These are phyloP conservation scores for Acrocephalus kingi DNA, from an alignment of 2,113 vertebrate species.

Conservation along the genomic window DNA sequence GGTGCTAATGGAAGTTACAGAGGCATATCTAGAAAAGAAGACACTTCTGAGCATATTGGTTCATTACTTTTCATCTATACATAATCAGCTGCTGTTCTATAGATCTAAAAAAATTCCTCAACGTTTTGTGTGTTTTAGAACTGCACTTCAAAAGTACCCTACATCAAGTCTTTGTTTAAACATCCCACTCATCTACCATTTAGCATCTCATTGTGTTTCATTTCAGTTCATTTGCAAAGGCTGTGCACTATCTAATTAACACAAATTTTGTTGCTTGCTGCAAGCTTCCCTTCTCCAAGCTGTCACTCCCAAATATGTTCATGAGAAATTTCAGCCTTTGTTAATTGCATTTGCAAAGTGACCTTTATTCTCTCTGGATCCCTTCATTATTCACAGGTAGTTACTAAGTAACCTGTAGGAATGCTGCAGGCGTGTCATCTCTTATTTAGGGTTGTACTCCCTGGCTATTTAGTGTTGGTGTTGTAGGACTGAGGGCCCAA, in stretches of 20 bases:
- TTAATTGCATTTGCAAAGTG: slow-evolving; percentile 7
- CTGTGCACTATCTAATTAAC: neutral
- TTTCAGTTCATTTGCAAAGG: slow-evolving; percentile 27
- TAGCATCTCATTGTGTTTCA: slow-evolving; percentile 3
- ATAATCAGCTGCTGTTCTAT: slow-evolving; percentile 5
- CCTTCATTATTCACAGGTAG: slow-evolving; percentile 35
- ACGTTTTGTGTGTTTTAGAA: neutral
- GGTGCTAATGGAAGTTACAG: slow-evolving; percentile 31
- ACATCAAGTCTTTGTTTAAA: slow-evolving; percentile 30
- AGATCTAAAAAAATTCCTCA: slow-evolving; percentile 9
- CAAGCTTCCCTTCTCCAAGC: neutral
- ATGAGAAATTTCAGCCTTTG: neutral
- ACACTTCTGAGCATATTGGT: neutral
- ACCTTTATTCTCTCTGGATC: slow-evolving; percentile 15
- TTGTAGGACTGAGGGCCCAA: rapidly evolving
- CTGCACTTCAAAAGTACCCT: neutral
- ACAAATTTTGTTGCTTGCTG: neutral
- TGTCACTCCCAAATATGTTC: neutral
- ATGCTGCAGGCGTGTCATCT: neutral
- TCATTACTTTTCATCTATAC: slow-evolving; percentile 26
- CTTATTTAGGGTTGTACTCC: neutral
- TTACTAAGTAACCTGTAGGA: slow-evolving; percentile 30
- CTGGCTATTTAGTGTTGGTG: neutral
- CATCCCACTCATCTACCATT: slow-evolving; percentile 7
- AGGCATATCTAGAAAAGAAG: neutral